Conservation (phyloP, 1,140 invertebrate genomes). For the Rhopalosiphum padi region DNA sequence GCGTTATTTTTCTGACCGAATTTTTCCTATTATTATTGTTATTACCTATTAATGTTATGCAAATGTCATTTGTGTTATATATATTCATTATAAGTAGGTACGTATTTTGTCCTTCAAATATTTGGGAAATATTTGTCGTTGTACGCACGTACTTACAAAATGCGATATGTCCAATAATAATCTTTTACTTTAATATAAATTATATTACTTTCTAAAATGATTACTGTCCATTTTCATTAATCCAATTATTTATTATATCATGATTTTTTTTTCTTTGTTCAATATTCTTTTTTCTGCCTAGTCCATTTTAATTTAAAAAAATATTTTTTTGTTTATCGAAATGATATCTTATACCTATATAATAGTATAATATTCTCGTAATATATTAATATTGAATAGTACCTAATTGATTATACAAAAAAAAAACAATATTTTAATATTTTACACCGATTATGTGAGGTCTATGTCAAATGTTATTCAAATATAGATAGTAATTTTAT, state of each 20-base stretch:
- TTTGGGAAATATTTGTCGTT: not conserved
- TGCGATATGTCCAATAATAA: not conserved
- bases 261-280: not conserved
- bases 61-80: not conserved
- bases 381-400: not conserved
- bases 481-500: not conserved
- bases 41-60: not conserved
- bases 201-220: slow-evolving; percentile 35
- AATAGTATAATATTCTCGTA: not conserved
- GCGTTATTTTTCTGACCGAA: not conserved
- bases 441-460: not conserved
- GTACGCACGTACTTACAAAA: not conserved
- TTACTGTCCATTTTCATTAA: not conserved
- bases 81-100: not conserved
- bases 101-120: not conserved
- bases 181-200: slow-evolving; percentile 7
- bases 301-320: not conserved
- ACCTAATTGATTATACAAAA: not conserved
- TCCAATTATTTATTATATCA: slow-evolving; percentile 33
- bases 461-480: not conserved
- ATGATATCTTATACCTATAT: not conserved
- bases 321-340: not conserved
- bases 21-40: not conserved
- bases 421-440: not conserved
- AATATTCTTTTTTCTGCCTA: not conserved